Evolutionary conservation across 2,888 invertebrate genomes (phyloP), one percentile per base, ranked within the genome.

Genomic region (Drosophila vallismaia): DNA sequence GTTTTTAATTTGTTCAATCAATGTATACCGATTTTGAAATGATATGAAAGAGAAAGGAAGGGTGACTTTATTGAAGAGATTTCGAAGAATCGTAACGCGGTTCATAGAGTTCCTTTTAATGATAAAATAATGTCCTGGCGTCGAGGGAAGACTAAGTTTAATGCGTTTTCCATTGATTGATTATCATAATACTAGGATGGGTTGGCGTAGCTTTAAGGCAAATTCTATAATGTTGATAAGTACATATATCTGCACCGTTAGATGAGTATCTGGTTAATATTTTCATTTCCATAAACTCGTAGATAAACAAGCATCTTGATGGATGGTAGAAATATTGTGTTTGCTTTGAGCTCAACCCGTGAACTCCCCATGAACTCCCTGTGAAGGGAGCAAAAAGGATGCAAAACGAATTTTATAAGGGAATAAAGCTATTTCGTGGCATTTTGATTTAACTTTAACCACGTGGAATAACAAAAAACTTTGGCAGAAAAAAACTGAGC

Each of bases 41-140:
- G 38, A 19, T 9, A 31, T 12, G 40, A 14, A 46, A 40, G 36
- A 45, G 28, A 33, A 10, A 24, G 26, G 26, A 10, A 24, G 40
- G 7, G 28, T 10, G 28, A 42, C 44, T 42, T 14, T 42, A 24
- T 3, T 4, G 55, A 28, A 4, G 31, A 31, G 42, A 33, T 36
- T 53, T 63, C 24, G 28, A 28, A 28, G 28, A 33, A 33, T 63
- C 36, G 69, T 38, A 53, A 44, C 36, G 36, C 54, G 33, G 54
- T 46, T 54, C 28, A 54, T 33, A 54, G 38, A 70, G 69, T 73
- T 70, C 74, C 74, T 73, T 69, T 46, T 66, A 67, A 73, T 51
- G 70, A 24, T 42, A 50, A 70, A 70, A 50, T 66, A 66, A 70
- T 74, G 45, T 54, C 74, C 42, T 50, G 46, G 36, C 36, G 19